Base-by-base conservation (phyloP, 2,113 vertebrate genomes). In the Tauraco erythrolophus region DNA sequence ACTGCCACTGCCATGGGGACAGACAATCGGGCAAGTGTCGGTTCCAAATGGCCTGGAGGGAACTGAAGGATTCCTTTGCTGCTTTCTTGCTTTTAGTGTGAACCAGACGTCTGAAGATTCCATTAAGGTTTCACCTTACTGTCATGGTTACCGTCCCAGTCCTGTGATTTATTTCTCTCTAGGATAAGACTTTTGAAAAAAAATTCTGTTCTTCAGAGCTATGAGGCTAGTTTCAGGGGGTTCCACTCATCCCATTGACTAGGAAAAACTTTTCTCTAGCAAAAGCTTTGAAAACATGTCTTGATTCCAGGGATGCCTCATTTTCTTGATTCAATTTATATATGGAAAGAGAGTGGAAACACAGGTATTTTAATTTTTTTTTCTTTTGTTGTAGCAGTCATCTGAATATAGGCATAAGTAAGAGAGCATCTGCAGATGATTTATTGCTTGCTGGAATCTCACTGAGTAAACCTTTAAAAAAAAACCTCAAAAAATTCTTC, bases 1-100 rank as follows among this genome's bases (percentile, higher is more conserved):
- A 76, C 37, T 92, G 89, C 69, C 66, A 81, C 91, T 97, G 69
- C 92, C 76, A 88, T 97, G 94, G 93, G 95, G 93, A 91, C 93
- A 88, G 61, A 94, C 93, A 85, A 56, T 94, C 78, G 76, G 57
- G n/a, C 65, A 84, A 96, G 23, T 93, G 88, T 92, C 72, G 81
- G 60, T 96, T 96, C 88, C 92, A 96, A 75, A 77, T 61, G 53
- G 64, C 81, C 90, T 92, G 84, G 77, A 91, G 88, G 56, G 89
- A 95, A 65, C 78, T 53, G 53, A 51, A 81, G 84, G 86, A 74
- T 91, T 95, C 78, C 91, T 94, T 93, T 94, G 66, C 80, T 89
- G 69, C 54, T 83, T 94, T 92, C 70, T 88, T 0, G 23, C 92
- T 96, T 96, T 89, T 75, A 94, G 23, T 83, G 18, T 84, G 84